These are phyloP conservation scores for Dione juno DNA, from an alignment of 2,888 invertebrate genomes.

Conservation along the genomic window DNA sequence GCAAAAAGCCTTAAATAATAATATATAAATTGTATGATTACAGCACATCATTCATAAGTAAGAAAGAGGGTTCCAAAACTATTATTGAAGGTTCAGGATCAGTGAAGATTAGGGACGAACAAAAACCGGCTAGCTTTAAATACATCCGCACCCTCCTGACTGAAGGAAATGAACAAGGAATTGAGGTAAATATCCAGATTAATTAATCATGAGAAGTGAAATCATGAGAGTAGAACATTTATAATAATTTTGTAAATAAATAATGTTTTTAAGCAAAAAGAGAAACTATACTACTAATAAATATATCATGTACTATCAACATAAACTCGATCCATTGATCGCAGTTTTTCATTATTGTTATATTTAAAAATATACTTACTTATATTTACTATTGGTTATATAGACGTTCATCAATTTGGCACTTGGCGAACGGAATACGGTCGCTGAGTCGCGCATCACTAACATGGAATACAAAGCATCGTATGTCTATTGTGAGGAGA, in stretches of 20 bases:
- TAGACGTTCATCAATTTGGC: conserved; percentile 87
- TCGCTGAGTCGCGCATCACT: conserved; percentile 87
- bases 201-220: background rate
- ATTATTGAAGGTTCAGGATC: conserved; percentile 90
- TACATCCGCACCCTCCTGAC: conserved; percentile 86
- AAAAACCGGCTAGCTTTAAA: conserved; percentile 89
- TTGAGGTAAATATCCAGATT: conserved; percentile 79
- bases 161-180: conserved; percentile 87
- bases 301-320: too few relatives aligned
- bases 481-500: conserved; percentile 90
- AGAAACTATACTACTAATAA: too few relatives aligned
- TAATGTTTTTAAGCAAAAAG: too few relatives aligned
- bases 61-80: conserved; percentile 87
- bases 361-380: too few relatives aligned
- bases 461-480: conserved; percentile 88
- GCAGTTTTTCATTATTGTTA: too few relatives aligned
- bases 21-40: conserved; percentile 16
- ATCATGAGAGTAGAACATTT: too few relatives aligned
- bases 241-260: too few relatives aligned
- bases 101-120: conserved; percentile 87
- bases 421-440: conserved; percentile 87
- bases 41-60: conserved; percentile 87
- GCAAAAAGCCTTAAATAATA: background rate
- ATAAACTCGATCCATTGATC: too few relatives aligned
- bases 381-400: background rate